A percentile compares a stretch with the other conserved stretches of the same genome.
Evolutionary conservation across 2,797 vertebrate genomes (phyloP).

Genomic region (Peromyscus attwateri): DNA sequence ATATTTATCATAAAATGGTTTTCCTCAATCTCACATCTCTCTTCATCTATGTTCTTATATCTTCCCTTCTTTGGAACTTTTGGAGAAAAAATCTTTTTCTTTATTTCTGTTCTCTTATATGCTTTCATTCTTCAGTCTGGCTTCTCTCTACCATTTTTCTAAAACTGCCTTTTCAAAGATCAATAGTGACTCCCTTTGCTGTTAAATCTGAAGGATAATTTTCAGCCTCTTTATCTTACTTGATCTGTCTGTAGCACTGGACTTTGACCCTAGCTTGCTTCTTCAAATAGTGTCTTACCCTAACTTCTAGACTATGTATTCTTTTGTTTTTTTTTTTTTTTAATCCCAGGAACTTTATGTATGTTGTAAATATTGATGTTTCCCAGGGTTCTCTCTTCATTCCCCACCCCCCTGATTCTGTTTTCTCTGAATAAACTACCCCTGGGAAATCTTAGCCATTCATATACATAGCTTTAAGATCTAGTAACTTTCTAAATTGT

Average conservation of each 20-base stretch:
- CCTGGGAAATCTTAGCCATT: not conserved
- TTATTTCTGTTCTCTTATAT: constrained; percentile 65
- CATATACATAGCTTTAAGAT: not conserved
- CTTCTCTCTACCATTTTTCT: constrained; percentile 64
- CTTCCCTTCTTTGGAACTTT: constrained; percentile 50
- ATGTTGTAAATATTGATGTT: constrained; percentile 61
- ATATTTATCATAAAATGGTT: not conserved
- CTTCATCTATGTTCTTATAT: not conserved
- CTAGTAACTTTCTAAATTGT: not conserved
- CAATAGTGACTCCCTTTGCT: constrained; percentile 65
- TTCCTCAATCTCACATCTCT: not conserved
- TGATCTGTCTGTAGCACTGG: constrained; percentile 57
- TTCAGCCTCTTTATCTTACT: constrained; percentile 72
- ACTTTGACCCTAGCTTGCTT: constrained; percentile 43
- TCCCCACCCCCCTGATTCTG: rapidly evolving
- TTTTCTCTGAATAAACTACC: not conserved
- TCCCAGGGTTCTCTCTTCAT: constrained; percentile 32
- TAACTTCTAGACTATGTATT: constrained; percentile 38
- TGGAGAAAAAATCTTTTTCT: not conserved
- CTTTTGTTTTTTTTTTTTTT: not conserved
- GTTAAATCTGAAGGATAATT: constrained; percentile 68
- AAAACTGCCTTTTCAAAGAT: constrained; percentile 67
- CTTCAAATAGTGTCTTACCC: constrained; percentile 58
- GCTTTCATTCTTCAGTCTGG: constrained; percentile 58
- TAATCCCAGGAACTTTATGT: constrained; percentile 46